Conservation (phyloP, 2,797 vertebrate species). For the Alcedo atthis region DNA sequence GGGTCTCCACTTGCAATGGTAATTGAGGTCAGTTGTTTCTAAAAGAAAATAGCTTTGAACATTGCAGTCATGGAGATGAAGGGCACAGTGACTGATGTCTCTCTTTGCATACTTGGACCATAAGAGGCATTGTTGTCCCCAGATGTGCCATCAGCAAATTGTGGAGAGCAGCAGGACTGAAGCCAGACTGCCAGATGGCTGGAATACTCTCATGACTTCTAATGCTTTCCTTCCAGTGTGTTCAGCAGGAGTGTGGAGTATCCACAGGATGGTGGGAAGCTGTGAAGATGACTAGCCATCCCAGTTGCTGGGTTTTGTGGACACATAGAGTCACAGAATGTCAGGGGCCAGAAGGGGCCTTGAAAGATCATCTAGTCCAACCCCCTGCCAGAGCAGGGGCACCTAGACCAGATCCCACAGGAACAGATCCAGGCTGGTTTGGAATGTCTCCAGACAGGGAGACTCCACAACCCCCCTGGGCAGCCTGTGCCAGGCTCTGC, state of each 20-base stretch:
- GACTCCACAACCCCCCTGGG: too few relatives aligned
- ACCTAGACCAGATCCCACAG: too few relatives aligned
- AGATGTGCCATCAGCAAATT: not conserved
- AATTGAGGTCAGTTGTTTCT: not conserved
- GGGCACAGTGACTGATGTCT: not conserved
- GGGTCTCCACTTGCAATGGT: not conserved
- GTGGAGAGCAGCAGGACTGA: not conserved
- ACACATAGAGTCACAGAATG: too few relatives aligned
- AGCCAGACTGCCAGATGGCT: conserved; percentile 17
- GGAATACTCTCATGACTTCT: not conserved
- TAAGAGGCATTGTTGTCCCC: conserved; percentile 17
- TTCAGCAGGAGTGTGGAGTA: not conserved
- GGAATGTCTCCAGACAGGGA: too few relatives aligned
- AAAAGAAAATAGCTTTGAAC: not conserved
- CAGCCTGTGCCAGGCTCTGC: too few relatives aligned
- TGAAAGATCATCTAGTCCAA: too few relatives aligned
- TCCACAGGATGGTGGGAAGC: not conserved
- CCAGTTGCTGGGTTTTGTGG: not conserved
- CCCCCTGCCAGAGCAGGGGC: too few relatives aligned
- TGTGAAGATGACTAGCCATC: not conserved
- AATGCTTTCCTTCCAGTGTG: not conserved
- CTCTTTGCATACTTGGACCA: not conserved
- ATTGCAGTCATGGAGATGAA: not conserved
- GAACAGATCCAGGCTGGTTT: too few relatives aligned
- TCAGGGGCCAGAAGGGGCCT: too few relatives aligned